Evolutionary conservation across 2,797 vertebrate genomes (phyloP).

Genomic region (Rhinatrema bivittatum): DNA sequence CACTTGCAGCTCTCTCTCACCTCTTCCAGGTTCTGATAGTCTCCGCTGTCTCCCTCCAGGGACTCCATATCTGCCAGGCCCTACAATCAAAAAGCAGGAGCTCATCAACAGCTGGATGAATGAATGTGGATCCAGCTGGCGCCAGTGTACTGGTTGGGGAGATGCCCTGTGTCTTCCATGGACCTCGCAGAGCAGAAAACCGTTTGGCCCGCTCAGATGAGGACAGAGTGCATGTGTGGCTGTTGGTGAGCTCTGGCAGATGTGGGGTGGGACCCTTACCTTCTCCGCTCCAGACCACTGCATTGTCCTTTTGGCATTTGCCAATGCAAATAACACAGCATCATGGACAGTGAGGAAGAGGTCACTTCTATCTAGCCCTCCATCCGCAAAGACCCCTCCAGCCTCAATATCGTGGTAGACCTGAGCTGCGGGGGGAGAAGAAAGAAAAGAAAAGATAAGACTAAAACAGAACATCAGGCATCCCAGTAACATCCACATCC

Average conservation of each 20-base stretch:
- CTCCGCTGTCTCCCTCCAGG: conserved; percentile 38
- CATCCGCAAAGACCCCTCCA: conserved; percentile 78
- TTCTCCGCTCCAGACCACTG: conserved; percentile 13
- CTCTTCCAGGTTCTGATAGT: conserved; percentile 60
- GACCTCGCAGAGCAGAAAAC: too few relatives aligned
- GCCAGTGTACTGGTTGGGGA: too few relatives aligned
- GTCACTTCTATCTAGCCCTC: conserved; percentile 58
- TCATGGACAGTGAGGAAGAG: conserved; percentile 82
- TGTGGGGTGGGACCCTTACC: conserved; percentile 26
- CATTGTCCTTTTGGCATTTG: conserved; percentile 20
- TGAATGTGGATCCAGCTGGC: background rate
- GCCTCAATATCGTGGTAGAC: conserved; percentile 77
- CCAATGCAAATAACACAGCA: conserved; percentile 74
- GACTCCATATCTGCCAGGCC: conserved; percentile 38
- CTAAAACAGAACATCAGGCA: too few relatives aligned
- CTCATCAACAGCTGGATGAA: conserved; percentile 2
- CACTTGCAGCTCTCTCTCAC: too few relatives aligned
- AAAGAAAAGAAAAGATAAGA: too few relatives aligned
- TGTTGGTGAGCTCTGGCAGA: too few relatives aligned
- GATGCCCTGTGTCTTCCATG: too few relatives aligned
- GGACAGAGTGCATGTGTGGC: too few relatives aligned
- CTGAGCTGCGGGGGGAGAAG: conserved; percentile 64
- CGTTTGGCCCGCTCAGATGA: too few relatives aligned
- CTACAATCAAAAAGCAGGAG: conserved; percentile 20
- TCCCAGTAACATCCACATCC: too few relatives aligned